Percentiles rank a stretch among this genome's conserved stretches.
These are phyloP conservation scores for Rhegmatorhina hoffmannsi DNA, from an alignment of 2,113 vertebrate genomes.

Conservation along the genomic window DNA sequence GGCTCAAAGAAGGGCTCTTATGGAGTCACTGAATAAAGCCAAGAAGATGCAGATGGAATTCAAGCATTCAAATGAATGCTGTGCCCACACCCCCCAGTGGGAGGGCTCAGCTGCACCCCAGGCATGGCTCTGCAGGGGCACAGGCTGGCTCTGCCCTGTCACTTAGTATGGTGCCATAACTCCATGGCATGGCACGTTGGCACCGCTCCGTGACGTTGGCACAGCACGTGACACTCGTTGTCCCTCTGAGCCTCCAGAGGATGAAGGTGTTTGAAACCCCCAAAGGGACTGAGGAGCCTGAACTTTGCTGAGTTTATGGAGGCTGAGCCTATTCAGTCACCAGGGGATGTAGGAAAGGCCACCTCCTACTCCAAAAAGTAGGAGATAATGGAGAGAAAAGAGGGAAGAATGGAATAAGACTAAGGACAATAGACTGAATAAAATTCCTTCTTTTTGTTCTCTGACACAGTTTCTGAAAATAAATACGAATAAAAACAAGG, in stretches of 20 bases:
- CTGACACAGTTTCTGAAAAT: background rate
- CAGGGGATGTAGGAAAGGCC: background rate
- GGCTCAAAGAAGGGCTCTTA: slow-evolving; percentile 4
- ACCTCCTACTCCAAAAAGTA: background rate
- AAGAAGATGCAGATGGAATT: slow-evolving; percentile 42
- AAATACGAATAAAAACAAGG: background rate
- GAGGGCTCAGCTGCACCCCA: background rate
- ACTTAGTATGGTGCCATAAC: background rate
- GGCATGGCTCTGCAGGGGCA: background rate
- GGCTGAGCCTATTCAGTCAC: background rate
- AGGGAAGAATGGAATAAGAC: background rate
- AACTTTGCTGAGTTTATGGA: background rate
- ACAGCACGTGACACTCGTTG: background rate
- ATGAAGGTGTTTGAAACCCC: background rate
- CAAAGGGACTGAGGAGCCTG: background rate
- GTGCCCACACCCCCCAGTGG: background rate
- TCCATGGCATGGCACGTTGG: background rate
- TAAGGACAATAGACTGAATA: background rate
- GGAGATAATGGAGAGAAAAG: background rate
- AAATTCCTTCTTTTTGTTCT: background rate
- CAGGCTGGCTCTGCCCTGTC: background rate
- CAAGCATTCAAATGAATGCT: background rate
- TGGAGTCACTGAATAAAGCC: background rate
- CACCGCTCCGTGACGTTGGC: background rate
- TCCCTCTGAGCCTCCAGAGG: background rate